A percentile compares a stretch with the other conserved stretches of the same genome.
Conservation (phyloP, 2,113 vertebrate genomes). For the Pundamilia nyererei region DNA sequence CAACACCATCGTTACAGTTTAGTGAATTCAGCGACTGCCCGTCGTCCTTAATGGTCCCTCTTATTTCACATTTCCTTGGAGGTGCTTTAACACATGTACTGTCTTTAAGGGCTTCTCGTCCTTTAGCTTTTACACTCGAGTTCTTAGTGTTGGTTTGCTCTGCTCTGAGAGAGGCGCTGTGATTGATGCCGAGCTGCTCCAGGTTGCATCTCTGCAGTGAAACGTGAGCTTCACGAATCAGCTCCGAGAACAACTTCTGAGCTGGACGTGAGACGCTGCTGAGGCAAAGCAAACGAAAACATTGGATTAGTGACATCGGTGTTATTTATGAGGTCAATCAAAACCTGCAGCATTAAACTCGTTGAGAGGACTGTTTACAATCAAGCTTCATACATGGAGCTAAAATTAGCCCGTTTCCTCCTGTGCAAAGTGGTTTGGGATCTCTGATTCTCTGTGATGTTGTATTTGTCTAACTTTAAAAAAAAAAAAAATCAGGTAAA, state of each 20-base stretch:
- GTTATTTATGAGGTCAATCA: background rate
- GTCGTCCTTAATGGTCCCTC: background rate
- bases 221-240: constrained; percentile 63
- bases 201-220: constrained; percentile 53
- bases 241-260: constrained; percentile 59
- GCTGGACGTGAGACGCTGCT: constrained; percentile 14
- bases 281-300: constrained; percentile 10
- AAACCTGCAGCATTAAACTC: background rate
- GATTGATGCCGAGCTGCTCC: background rate
- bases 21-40: background rate
- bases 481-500: background rate
- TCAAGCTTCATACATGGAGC: background rate
- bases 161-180: background rate
- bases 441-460: background rate
- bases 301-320: background rate
- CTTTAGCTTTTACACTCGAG: background rate
- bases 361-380: background rate
- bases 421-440: background rate
- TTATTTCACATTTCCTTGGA: background rate
- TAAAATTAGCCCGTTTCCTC: background rate
- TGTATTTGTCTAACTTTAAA: background rate
- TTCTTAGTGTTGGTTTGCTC: background rate
- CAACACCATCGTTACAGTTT: background rate
- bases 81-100: background rate
- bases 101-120: background rate